Evolutionary conservation across 2,888 invertebrate genomes (phyloP), one percentile per base, ranked within the genome.

Genomic region (Neria commutata): DNA sequence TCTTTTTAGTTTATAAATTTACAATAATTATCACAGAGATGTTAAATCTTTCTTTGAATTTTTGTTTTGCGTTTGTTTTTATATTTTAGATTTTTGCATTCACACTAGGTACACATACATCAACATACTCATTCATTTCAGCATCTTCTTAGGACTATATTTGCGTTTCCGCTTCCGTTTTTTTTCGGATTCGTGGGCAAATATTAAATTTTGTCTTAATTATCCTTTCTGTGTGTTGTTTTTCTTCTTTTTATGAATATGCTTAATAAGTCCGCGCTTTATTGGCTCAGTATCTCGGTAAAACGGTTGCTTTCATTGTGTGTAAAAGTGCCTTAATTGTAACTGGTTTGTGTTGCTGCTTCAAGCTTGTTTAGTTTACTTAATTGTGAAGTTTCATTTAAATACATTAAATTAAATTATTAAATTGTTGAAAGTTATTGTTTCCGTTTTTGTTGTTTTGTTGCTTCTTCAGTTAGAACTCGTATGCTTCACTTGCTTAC

Each of bases 21-120:
- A 79, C 77, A 79, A 79, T 79, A 81, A 80, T 79, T 79, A 79
- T 79, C 79, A 79, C 79, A 79, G 79, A 81, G 81, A 78, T 79
- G 79, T 80, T 78, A 79, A 78, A 81, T 79, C 77, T 81, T 80
- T 78, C 77, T 79, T 80, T 78, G 77, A 79, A 79, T 79, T 78
- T 79, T 69, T 78, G 77, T 77, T 72, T 62, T 62, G 58, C 66
- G 66, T 66, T 68, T 64, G 63, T 69, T 72, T 68, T 70, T 65
- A 42, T 3, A 65, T 69, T 69, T 69, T 73, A 75, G 73, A 77
- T 77, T 73, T 77, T 78, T 77, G 68, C 76, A 76, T 77, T 77
- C 77, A 77, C 80, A 78, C 78, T 76, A 75, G 78, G 76, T 75
- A 76, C 76, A 74, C 73, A 74, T 75, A 73, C 74, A 75, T 68